Base-by-base conservation (phyloP, 1,140 invertebrate genomes). In the Lerema accius region DNA sequence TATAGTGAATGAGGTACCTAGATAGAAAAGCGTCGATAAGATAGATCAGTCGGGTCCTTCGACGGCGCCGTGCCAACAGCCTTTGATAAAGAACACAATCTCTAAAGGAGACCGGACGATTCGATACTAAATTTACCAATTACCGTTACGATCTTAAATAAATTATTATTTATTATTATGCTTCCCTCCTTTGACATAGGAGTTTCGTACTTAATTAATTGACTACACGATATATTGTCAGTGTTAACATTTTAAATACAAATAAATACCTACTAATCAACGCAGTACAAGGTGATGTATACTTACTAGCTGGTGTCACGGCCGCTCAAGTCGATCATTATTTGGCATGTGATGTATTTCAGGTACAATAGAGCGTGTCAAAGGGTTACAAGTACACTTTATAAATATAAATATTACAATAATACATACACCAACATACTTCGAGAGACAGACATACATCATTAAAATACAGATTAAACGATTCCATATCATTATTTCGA, bases 331-430 rank as follows among this genome's bases (percentile, higher is more conserved):
- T 74, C 32, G 61, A 60, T 64, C 64, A 65, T 65, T 70, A 71
- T 80, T 69, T 80, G 76, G 73, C 76, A 66, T 74, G 76, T 74
- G 66, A 71, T 72, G 71, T 63, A 74, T 45, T 69, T 81, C 77
- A 86, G 78, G 80, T 82, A 80, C 78, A 75, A 82, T 80, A 84
- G 78, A 81, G 71, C 73, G 74, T 82, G 82, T 73, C 82, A 84
- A 81, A 81, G 48, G 64, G 61, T 73, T 63, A 37, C 61, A 65
- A 39, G 62, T 45, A 42, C 50, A 17, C 19, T 43, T 56, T 11
- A 43, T 50, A 42, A 56, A 28, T 68, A 39, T 60, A 55, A 55
- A 63, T 61, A 37, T 65, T 56, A 56, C 39, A 56, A 43, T 56
- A 32, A 55, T 56, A 43, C 51, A 42, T 56, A 56, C 51, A 43